Base-by-base conservation (phyloP, 2,797 vertebrate species). In the Parotocinclus haroldoi region DNA sequence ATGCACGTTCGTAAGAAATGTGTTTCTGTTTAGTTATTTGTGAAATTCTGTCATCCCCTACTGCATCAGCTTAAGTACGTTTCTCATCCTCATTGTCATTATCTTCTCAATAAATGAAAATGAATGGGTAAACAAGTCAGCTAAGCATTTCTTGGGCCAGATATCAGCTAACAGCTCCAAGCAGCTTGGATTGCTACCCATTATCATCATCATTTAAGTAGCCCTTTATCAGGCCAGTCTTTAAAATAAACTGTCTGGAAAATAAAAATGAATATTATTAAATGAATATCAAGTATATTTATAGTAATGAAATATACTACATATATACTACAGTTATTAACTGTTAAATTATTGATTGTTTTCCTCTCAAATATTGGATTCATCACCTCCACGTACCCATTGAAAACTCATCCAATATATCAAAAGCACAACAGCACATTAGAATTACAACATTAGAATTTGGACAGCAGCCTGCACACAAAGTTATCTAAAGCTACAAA, bases 11-110 rank as follows among this genome's bases (percentile, higher is more conserved):
- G 58, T 14, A 3, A 7, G 46, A 18, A 52, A 44, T 50, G 19
- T 17, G 39, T 46, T 44, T 68, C 39, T 57, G 46, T 60, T 45
- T 38, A 64, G 56, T 68, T 59, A 64, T 54, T 18, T 36, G 48
- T 14, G 50, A 11, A 36, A 12, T 36, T 73, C n/a, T 39, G 37
- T 48, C 45, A 49, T 51, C 68, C 38, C 2, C 64, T 40, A 55
- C 38, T 51, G 55, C 71, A 63, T 62, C 42, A 48, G 48, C 46
- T 39, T 50, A 50, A 37, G 45, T 50, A 17, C 3, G 9, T 11
- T 12, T 36, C n/a, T n/a, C 42, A 12, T 54, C 27, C 38, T 10
- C 9, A 13, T 9, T 50, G 18, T 18, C 3, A 66, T 14, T 48
- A 61, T 17, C 64, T 46, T 60, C 19, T 16, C 50, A 60, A 39